Conservation (phyloP, 1,140 invertebrate genomes). For the Penaeus chinensis region DNA sequence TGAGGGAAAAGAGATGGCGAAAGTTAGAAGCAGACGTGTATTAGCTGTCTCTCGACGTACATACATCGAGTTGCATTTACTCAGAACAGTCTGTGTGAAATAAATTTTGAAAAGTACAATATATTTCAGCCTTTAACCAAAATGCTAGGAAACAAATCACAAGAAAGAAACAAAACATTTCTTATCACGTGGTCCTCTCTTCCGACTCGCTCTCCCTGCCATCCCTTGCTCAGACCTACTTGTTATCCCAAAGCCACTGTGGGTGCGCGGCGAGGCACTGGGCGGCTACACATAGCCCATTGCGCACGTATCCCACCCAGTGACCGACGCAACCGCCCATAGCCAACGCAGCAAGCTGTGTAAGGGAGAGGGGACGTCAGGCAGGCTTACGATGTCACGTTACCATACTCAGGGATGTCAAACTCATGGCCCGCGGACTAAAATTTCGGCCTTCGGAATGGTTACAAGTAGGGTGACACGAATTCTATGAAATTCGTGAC, state of each 20-base stretch:
- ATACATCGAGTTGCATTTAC: too few relatives aligned
- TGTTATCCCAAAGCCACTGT: constrained; percentile 73
- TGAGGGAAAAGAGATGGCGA: neutral
- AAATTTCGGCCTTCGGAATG: too few relatives aligned
- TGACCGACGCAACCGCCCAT: constrained; percentile 66
- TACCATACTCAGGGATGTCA: too few relatives aligned
- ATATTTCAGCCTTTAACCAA: neutral
- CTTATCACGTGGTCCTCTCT: neutral
- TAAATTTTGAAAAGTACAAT: neutral
- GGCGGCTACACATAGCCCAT: constrained; percentile 60
- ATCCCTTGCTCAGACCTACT: constrained; percentile 6
- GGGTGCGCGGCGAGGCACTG: constrained; percentile 72
- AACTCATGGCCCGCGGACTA: too few relatives aligned
- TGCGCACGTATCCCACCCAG: constrained; percentile 66
- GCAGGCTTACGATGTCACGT: too few relatives aligned
- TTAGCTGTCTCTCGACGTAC: too few relatives aligned
- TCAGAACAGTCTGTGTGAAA: neutral
- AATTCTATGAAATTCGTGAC: too few relatives aligned
- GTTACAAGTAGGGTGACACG: too few relatives aligned
- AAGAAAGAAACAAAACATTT: neutral
- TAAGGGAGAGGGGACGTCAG: neutral
- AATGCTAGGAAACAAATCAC: neutral
- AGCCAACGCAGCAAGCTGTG: constrained; percentile 44
- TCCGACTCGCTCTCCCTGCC: too few relatives aligned
- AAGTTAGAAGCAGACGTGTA: too few relatives aligned